These are phyloP conservation scores for Phocides pigmalion DNA, from an alignment of 1,140 invertebrate species.

Conservation along the genomic window DNA sequence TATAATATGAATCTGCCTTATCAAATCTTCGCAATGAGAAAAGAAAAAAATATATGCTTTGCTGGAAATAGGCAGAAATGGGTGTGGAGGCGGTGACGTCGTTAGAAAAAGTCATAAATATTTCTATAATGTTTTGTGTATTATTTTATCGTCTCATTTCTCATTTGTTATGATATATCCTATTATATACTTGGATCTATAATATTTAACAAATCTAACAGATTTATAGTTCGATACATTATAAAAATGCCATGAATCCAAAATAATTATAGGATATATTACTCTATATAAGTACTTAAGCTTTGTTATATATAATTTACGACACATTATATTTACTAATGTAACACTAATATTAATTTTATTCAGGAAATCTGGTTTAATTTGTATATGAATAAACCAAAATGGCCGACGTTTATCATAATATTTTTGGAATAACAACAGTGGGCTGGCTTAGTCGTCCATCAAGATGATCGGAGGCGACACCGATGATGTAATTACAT, in stretches of 20 bases:
- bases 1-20: no score
- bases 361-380: slow-evolving; percentile 8
- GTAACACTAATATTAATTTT: slow-evolving; percentile 32
- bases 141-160: background rate
- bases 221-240: background rate
- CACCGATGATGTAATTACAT: slow-evolving; percentile 36
- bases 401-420: slow-evolving; percentile 30
- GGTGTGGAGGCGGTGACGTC: background rate
- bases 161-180: background rate
- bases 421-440: slow-evolving; percentile 33
- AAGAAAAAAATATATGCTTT: no score
- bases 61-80: no score
- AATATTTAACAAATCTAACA: background rate
- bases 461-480: slow-evolving; percentile 32
- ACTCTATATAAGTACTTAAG: background rate
- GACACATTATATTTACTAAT: slow-evolving; percentile 18
- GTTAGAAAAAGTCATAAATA: background rate
- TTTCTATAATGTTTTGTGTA: background rate
- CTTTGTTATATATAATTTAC: slow-evolving; percentile 32
- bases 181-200: background rate
- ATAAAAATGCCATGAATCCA: no score
- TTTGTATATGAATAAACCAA: slow-evolving; percentile 27
- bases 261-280: no score
- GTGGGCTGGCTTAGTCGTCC: slow-evolving; percentile 14
- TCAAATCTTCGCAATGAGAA: no score